Evolutionary conservation across 2,888 invertebrate genomes (phyloP), one percentile per base, ranked within the genome.

Genomic region (Protonemura montana): DNA sequence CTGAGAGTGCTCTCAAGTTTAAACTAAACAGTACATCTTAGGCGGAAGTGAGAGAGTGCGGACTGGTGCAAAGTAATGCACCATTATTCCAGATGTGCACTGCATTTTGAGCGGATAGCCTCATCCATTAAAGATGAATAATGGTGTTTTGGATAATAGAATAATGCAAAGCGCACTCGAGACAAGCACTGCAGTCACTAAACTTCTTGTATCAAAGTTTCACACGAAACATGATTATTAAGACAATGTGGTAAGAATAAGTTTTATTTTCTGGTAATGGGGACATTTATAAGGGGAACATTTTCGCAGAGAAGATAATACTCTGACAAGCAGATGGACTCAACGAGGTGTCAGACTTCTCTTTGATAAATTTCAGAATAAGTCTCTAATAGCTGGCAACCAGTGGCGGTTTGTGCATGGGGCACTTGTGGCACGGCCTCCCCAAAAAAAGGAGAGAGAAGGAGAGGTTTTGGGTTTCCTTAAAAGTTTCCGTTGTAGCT

Each of bases 41-140:
- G 35, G 35, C 10, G 35, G 59, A 59, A 59, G 59, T 21, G 21
- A 13, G 59, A 16, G 59, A 21, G 21, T 59, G 59, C 16, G 59
- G 13, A 59, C 16, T 21, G 13, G 59, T 41, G 41, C 13, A 21
- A 59, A 2, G 59, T 59, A 21, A 59, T 59, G 21, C 7, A 28
- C 78, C 27, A 78, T 78, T 26, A 78, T 78, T 78, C 28, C 78
- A 78, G 27, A 78, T 78, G 78, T 78, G 78, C 35, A 35, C 35
- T 28, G 28, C 78, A 28, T 26, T 25, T 26, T 78, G 21, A 1
- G 59, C 26, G 78, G 78, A 5, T 21, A 78, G 27, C 13, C 27
- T 26, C 78, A 78, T 78, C 78, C 78, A 28, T 78, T 78, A 27
- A 78, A 25, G 10, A 13, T 78, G 78, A 78, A 78, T 78, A 78